These are phyloP conservation scores for Chaetodon auriga DNA, from an alignment of 2,113 vertebrate genomes.

Conservation along the genomic window DNA sequence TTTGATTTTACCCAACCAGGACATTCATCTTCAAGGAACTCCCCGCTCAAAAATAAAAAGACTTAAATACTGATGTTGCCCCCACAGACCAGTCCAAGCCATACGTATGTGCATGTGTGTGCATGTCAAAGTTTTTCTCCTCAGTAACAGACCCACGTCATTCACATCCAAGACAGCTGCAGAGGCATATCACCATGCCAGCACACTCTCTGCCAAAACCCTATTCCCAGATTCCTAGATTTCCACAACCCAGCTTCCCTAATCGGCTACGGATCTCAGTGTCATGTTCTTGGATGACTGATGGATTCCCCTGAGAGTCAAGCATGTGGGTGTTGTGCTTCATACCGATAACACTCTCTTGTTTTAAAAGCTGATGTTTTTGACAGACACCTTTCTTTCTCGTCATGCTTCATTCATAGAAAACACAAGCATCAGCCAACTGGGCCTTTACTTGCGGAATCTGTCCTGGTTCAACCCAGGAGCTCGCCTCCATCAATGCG, in stretches of 20 bases:
- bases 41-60: not conserved
- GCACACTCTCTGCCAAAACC: constrained; percentile 61
- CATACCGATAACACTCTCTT: constrained; percentile 40
- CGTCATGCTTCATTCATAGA: constrained; percentile 58
- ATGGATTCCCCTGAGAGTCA: constrained; percentile 54
- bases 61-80: not conserved
- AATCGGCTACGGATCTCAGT: constrained; percentile 72
- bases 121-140: constrained; percentile 47
- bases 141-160: constrained; percentile 58
- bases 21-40: constrained; percentile 15
- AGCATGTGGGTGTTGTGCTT: constrained; percentile 59
- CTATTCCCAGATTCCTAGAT: constrained; percentile 79
- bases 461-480: constrained; percentile 41
- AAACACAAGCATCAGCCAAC: constrained; percentile 36
- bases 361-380: constrained; percentile 55
- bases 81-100: not conserved
- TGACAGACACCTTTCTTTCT: constrained; percentile 44
- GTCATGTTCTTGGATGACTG: constrained; percentile 69
- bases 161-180: constrained; percentile 75
- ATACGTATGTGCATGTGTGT: constrained; percentile 20
- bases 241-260: constrained; percentile 71
- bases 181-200: constrained; percentile 56
- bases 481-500: constrained; percentile 15
- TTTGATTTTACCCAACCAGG: constrained; percentile 24
- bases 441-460: constrained; percentile 27